Evolutionary conservation across 1,140 invertebrate genomes (phyloP), one percentile per base, ranked within the genome.

Genomic region (Venustaconcha ellipsiformis): DNA sequence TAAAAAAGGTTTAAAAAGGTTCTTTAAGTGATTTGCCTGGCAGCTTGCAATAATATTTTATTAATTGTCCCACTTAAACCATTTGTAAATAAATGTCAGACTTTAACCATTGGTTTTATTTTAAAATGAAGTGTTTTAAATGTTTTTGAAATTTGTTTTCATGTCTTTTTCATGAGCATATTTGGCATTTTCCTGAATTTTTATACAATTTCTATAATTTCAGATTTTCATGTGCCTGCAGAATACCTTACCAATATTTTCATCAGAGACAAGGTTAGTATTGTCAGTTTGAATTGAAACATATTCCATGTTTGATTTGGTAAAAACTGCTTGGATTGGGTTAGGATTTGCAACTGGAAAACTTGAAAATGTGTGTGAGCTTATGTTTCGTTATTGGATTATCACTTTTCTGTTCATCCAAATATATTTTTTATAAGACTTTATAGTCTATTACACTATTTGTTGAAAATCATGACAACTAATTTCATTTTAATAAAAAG

Each of bases 221-320:
- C 80, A 91, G 98, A 99, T 92, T 99, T 96, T 91, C 96, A 97
- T 89, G 98, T 99, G 88, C 98, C 98, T 84, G 95, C 96, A 77
- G 98, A 99, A 92, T 99, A 99, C 92, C 93, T 99, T 88, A 99
- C 99, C 85, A 99, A 99, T 85, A 89, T 90, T 74, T 91, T 86
- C 78, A 93, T 93, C 78, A 75, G 88, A 74, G 88, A 90, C 18
- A 90, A 90, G 84, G 88, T 88, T 69, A 72, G 80, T 79, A 37
- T 37, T 37, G 37, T 37, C 37, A 37, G 8, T 37, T 37, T 37
- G 4, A 37, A 37, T 37, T 37, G 8, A 37, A 37, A 37, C 37
- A 37, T 37, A 37, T 37, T 37, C 23, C 23, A 23, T 23, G 37
- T 8, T 37, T 37, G 37, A 37, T 37, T 37, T 37, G 37, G 8